phyloP scores from a whole-genome alignment of 2,797 vertebrate species.

The Hyperoplus immaculatus region DNA sequence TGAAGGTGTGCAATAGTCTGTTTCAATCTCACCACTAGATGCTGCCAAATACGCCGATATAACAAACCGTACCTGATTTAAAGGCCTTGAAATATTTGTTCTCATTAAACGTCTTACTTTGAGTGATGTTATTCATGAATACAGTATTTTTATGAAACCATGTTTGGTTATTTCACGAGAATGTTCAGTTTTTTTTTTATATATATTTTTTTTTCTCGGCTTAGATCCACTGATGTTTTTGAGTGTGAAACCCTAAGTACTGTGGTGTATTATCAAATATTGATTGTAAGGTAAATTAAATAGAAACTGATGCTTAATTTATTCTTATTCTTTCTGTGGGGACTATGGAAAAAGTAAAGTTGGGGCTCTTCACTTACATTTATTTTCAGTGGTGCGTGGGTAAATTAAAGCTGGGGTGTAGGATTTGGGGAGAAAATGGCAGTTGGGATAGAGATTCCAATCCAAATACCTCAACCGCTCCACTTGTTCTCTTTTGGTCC shows the following conservation, averaged over 20 bases:
- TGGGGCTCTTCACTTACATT: background rate
- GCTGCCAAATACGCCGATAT: too few species aligned
- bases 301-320: background rate
- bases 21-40: too few species aligned
- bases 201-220: too few species aligned
- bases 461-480: too few species aligned
- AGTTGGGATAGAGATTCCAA: too few species aligned
- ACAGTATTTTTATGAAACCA: background rate
- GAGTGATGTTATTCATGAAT: background rate
- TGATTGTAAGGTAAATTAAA: background rate
- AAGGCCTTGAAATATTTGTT: background rate
- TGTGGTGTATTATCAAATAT: constrained; percentile 6
- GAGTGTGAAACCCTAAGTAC: background rate
- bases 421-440: too few species aligned
- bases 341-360: background rate
- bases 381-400: background rate
- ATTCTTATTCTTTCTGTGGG: background rate
- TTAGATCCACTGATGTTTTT: background rate
- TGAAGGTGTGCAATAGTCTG: constrained; percentile 1
- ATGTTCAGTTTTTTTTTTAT: background rate
- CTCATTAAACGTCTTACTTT: background rate
- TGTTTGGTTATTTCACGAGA: background rate
- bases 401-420: too few species aligned
- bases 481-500: too few species aligned
- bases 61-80: too few species aligned